A percentile compares a stretch with the other conserved stretches of the same genome.
phyloP scores from a whole-genome alignment of 2,888 invertebrate genomes.

The Biston stratarius region DNA sequence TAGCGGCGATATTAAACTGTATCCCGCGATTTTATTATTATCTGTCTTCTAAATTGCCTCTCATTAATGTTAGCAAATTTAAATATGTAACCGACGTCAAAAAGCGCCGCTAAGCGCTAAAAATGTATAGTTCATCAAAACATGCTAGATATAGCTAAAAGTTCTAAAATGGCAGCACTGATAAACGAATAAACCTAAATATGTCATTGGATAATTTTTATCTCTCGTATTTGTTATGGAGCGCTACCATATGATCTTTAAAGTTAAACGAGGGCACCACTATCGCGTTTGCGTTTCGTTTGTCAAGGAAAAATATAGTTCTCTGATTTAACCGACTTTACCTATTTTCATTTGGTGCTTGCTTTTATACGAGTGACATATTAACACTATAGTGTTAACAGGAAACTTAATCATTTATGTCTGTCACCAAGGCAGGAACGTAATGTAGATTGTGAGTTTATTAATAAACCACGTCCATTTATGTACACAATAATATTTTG shows the following conservation, averaged over 20 bases:
- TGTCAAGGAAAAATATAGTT: neutral
- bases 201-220: constrained; percentile 11
- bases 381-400: neutral
- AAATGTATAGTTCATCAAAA: too few species aligned
- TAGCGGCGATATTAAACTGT: too few species aligned
- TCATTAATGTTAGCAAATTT: too few species aligned
- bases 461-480: too few species aligned
- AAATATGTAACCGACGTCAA: too few species aligned
- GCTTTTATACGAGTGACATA: constrained; percentile 4
- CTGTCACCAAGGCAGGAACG: neutral
- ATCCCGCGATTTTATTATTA: too few species aligned
- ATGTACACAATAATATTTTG: too few species aligned
- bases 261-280: neutral
- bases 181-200: constrained; percentile 1
- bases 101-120: too few species aligned
- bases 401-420: neutral
- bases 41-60: too few species aligned
- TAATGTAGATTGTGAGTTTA: neutral
- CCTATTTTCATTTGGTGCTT: neutral
- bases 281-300: neutral
- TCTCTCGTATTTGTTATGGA: constrained; percentile 2
- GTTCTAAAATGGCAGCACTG: too few species aligned
- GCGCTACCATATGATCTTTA: neutral
- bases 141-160: too few species aligned
- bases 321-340: neutral